Base-by-base conservation (phyloP, 2,113 vertebrate species). In the pig (Sus scrofa) region DNA sequence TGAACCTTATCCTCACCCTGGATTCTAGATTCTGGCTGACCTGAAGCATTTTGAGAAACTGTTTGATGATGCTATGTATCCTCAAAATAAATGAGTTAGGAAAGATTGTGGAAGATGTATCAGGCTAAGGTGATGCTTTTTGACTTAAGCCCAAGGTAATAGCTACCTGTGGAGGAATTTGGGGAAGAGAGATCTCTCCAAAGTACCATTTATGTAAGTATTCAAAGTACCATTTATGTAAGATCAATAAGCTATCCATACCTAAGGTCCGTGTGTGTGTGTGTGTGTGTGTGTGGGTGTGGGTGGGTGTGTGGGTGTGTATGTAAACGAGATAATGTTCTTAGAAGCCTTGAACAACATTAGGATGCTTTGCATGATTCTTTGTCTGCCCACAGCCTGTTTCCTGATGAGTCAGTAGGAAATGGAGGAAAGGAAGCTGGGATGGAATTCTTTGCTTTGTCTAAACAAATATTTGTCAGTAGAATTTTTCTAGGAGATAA, bases 241-340 rank as follows among this genome's bases (percentile, higher is more conserved):
- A 89, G 15, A 56, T 37, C 56, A 83, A 54, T 52, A n/a, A 94
- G 5, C 0, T 67, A 11, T 73, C 22, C 26, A 6, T 30, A 77
- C 39, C 24, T 68, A 65, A 78, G 32, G 39, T 20, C 2, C 26
- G 26, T 24, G 16, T 24, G 1, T 11, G 1, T 4, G 3, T 26
- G n/a, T 30, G 52, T n/a, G 14, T 7, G 2, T 3, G 3, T 20
- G 32, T 19, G 9, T 9, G 12, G 0, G 13, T 0, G 16, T 34
- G 18, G 44, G 18, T 1, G 2, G 20, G 22, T 56, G 13, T 0
- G 16, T 34, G 18, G 44, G 18, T 1, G 2, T 26, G 22, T 56
- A n/a, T 19, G 5, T 34, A 77, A 74, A 60, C 60, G 50, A 87
- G 27, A 24, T 11, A n/a, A 22, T 54, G 14, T 22, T 56, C 94